Evolutionary conservation across 2,797 vertebrate genomes (phyloP).

Genomic region (Pangasius djambal): DNA sequence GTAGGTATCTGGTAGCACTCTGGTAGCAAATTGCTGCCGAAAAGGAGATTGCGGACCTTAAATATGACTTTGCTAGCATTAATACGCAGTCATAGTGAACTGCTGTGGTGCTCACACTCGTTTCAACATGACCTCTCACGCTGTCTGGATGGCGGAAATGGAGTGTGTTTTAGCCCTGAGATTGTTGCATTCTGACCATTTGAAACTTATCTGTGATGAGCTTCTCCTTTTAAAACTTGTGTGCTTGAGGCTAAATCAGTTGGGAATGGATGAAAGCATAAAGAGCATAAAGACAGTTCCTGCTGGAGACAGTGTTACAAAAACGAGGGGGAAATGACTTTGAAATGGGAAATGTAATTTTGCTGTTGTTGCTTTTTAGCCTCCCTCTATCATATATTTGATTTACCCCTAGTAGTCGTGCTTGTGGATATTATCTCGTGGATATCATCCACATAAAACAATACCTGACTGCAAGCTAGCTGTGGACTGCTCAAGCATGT

Average conservation of each 20-base stretch:
- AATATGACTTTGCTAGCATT: background rate
- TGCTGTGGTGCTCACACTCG: slow-evolving; percentile 37
- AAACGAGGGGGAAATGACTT: slow-evolving; percentile 68
- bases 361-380: slow-evolving; percentile 45
- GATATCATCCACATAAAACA: slow-evolving; percentile 76
- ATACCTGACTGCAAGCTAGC: slow-evolving; percentile 71
- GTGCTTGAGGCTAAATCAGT: slow-evolving; percentile 63
- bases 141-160: slow-evolving; percentile 50
- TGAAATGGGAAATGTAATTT: slow-evolving; percentile 70
- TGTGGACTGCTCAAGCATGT: slow-evolving; percentile 71
- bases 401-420: slow-evolving; percentile 72
- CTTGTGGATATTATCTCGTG: slow-evolving; percentile 73
- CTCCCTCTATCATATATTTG: slow-evolving; percentile 67
- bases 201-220: slow-evolving; percentile 55
- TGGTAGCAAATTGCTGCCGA: background rate
- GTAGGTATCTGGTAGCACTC: background rate
- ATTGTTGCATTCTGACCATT: slow-evolving; percentile 64
- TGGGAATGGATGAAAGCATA: slow-evolving; percentile 51
- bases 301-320: slow-evolving; percentile 70
- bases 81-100: background rate
- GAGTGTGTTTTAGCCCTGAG: slow-evolving; percentile 54
- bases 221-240: slow-evolving; percentile 7
- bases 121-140: slow-evolving; percentile 64
- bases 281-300: slow-evolving; percentile 67
- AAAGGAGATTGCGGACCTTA: background rate